Base-by-base conservation (phyloP, 2,797 vertebrate species). In the Amphiprion clarkii region DNA sequence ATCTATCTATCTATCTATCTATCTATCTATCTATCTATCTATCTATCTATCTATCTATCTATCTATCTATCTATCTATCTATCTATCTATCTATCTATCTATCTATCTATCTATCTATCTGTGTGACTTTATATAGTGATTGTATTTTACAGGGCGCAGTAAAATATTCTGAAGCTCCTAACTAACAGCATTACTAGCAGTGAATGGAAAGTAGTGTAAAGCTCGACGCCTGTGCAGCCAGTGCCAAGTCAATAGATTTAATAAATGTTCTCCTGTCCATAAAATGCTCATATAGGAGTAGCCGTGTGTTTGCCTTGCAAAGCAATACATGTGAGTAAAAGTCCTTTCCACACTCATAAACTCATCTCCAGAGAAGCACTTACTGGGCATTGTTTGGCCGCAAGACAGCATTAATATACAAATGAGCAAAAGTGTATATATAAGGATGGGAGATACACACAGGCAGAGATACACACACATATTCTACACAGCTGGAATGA, bases 331-430 rank as follows among this genome's bases (percentile, higher is more conserved):
- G 51, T 64, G 76, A 88, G 67, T 83, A 75, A 86, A 88, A 81
- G 87, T 79, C 78, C 69, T 79, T 72, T 89, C 78, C 76, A 81
- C 66, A 14, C 83, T 89, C 71, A 67, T 87, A 81, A 89, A 90
- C 84, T 88, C 84, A 86, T 86, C 83, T 91, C 76, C 42, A 65
- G 81, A 90, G 77, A 88, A 87, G 89, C 87, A 89, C 80, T 91
- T 90, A 86, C 77, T 63, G 83, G 87, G 85, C 83, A 88, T 84
- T 90, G 88, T 92, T 93, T 94, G 82, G 92, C 94, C 90, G 84
- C 79, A 51, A 88, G 94, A 91, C 91, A 88, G 88, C 92, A 93
- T 94, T 94, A 91, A 91, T 93, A 93, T 90, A 92, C 89, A 92
- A 91, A 93, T 88, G 89, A 90, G 85, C 25, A 87, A 81, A 92